Percentiles rank a stretch among this genome's conserved stretches.
Conservation (phyloP, 2,797 vertebrate species). For the Siniperca undulata region DNA sequence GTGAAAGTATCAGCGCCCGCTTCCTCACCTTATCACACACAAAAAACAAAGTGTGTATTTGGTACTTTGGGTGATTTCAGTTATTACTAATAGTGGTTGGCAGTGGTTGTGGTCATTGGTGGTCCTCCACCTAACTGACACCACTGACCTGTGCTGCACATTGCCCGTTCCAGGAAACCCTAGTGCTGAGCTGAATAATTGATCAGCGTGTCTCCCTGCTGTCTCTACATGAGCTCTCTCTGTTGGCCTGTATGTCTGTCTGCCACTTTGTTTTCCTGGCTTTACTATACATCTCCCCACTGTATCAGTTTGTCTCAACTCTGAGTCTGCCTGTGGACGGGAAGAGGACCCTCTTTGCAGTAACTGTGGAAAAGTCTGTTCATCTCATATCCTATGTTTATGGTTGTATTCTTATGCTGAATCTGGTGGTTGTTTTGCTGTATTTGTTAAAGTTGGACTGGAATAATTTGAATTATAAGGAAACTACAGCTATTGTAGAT, state of each 20-base stretch:
- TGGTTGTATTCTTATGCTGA: not conserved
- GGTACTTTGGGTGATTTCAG: not conserved
- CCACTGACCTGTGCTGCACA: constrained; percentile 4
- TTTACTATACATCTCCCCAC: constrained; percentile 8
- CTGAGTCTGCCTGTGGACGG: not conserved
- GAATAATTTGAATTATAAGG: not conserved
- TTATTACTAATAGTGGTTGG: not conserved
- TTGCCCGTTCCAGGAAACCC: constrained; percentile 64
- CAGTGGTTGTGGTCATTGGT: constrained; percentile 7
- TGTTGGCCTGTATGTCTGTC: constrained; percentile 46
- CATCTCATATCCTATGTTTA: not conserved
- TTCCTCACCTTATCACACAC: too few species aligned
- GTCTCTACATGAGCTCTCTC: constrained; percentile 48
- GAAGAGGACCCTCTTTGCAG: not conserved
- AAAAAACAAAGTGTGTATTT: not conserved
- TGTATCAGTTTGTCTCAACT: not conserved
- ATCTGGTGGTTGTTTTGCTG: not conserved
- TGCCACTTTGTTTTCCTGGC: constrained; percentile 15
- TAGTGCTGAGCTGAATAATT: constrained; percentile 72
- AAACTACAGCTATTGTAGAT: not conserved
- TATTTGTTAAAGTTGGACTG: not conserved
- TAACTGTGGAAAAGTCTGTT: not conserved
- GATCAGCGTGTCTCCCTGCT: constrained; percentile 67
- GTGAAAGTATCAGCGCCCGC: too few species aligned
- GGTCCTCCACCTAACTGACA: constrained; percentile 24